phyloP scores from a whole-genome alignment of 1,140 invertebrate species.

The Cydia splendana region DNA sequence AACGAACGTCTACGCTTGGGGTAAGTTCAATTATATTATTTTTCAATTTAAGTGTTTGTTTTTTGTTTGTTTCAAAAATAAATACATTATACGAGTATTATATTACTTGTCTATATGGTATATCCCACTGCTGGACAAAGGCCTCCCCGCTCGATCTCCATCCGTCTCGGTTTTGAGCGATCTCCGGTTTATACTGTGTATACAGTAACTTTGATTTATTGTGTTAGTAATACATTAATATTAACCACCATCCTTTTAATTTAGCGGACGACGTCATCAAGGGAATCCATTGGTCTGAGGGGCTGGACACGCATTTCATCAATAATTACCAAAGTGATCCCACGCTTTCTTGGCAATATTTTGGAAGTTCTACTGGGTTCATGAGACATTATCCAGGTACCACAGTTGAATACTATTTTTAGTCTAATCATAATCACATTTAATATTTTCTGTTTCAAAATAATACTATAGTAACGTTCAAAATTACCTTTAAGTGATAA shows the following conservation, averaged over 20 bases:
- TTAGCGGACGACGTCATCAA: conserved; percentile 84
- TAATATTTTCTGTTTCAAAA: too few relatives aligned
- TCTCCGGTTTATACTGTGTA: neutral
- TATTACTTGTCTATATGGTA: too few relatives aligned
- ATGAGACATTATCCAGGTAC: conserved; percentile 96
- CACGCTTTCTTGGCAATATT: conserved; percentile 97
- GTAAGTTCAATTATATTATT: conserved; percentile 79
- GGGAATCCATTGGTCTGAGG: conserved; percentile 90
- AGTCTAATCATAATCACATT: too few relatives aligned
- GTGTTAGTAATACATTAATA: neutral
- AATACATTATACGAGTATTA: too few relatives aligned
- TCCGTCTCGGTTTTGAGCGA: too few relatives aligned
- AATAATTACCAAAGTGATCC: conserved; percentile 94
- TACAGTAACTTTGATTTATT: neutral
- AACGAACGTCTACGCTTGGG: conserved; percentile 95
- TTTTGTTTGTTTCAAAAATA: too few relatives aligned
- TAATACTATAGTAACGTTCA: too few relatives aligned
- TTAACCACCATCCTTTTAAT: conserved; percentile 37
- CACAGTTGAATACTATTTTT: conserved; percentile 15
- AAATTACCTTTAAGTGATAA: too few relatives aligned
- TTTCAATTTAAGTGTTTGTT: too few relatives aligned
- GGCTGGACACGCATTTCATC: conserved; percentile 92
- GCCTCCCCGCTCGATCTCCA: too few relatives aligned
- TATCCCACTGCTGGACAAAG: too few relatives aligned
- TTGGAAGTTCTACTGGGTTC: conserved; percentile 96